Conservation (phyloP, 2,888 invertebrate species). For the Eupithecia subumbrata region DNA sequence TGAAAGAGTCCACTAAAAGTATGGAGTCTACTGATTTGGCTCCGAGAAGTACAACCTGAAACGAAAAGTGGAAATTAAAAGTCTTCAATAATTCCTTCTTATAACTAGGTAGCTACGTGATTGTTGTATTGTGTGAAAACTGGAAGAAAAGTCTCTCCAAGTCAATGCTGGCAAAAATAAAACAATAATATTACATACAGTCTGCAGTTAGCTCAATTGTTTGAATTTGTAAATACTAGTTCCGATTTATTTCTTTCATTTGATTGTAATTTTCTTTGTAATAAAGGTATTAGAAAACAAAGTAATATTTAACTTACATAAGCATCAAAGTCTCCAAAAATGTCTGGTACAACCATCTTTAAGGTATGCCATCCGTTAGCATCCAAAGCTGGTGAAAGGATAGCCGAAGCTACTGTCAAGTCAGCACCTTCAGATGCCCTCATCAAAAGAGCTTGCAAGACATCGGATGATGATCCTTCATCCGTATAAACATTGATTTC, state of each 20-base stretch:
- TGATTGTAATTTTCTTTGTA: no score
- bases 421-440: background rate
- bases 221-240: no score
- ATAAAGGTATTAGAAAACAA: no score
- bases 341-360: background rate
- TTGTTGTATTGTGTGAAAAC: background rate
- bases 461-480: background rate
- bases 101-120: no score
- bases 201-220: no score
- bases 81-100: background rate
- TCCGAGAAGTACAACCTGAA: background rate
- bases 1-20: conserved; percentile 4
- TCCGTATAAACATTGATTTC: conserved; percentile 4
- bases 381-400: background rate
- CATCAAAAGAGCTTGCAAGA: background rate
- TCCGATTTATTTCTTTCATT: no score
- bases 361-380: conserved; percentile 1
- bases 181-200: no score
- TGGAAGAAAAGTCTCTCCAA: background rate
- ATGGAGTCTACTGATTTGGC: background rate
- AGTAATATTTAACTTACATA: background rate
- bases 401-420: background rate
- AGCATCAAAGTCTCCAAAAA: background rate
- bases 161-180: background rate
- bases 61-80: background rate